Conservation (phyloP, 2,797 vertebrate genomes). For the Neosilurus mollespiculum region DNA sequence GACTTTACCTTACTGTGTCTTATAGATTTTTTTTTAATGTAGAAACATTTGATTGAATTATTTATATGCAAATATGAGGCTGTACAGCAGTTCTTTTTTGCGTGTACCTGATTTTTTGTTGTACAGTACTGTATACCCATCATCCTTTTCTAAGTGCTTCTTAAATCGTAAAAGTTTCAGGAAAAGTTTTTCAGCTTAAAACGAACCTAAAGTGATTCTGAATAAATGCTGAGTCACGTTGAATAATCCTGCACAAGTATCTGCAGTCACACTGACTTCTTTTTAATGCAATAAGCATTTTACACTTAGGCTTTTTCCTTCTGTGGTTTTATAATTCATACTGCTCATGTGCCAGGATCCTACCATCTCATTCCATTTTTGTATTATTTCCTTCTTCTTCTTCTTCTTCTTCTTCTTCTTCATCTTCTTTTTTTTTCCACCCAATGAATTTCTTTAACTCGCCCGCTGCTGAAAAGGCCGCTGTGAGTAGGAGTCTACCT, state of each 20-base stretch:
- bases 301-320: neutral
- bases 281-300: neutral
- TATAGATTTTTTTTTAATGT: too few relatives aligned
- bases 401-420: neutral
- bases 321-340: neutral
- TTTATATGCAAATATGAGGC: too few relatives aligned
- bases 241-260: neutral
- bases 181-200: neutral
- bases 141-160: too few relatives aligned
- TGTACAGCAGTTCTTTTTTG: too few relatives aligned
- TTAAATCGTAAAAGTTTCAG: neutral
- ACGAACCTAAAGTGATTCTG: neutral
- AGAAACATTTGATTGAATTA: too few relatives aligned
- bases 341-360: neutral
- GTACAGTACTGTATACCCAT: too few relatives aligned
- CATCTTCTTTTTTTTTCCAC: neutral
- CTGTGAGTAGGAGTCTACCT: constrained; percentile 14
- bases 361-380: neutral
- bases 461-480: neutral
- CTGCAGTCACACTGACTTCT: neutral
- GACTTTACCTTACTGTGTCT: too few relatives aligned
- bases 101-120: too few relatives aligned
- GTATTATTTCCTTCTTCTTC: neutral
- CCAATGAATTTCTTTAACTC: neutral
- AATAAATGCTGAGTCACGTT: neutral